These are phyloP conservation scores for Trypoxylus dichotomus DNA, from an alignment of 1,140 invertebrate species.

Conservation along the genomic window DNA sequence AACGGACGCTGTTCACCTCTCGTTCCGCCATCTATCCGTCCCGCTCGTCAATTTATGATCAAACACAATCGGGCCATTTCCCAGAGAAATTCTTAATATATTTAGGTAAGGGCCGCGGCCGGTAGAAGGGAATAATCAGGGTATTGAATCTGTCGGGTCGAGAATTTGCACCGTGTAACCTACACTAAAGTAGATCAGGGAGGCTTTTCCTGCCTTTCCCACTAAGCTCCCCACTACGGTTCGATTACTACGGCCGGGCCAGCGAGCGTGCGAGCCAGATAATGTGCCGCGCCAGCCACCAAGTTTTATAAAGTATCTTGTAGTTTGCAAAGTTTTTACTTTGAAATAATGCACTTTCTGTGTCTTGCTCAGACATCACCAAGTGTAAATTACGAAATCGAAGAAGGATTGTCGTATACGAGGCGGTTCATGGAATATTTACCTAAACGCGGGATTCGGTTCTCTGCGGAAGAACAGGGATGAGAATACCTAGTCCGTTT, in stretches of 20 bases:
- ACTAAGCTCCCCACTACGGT: slow-evolving; percentile 5
- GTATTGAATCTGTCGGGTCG: slow-evolving; percentile 20
- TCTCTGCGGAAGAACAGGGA: too few species aligned
- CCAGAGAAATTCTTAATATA: slow-evolving; percentile 11
- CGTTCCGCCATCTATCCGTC: neutral
- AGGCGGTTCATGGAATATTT: neutral
- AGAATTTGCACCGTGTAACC: slow-evolving; percentile 20
- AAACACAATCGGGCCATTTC: slow-evolving; percentile 9
- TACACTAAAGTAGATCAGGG: slow-evolving; percentile 15
- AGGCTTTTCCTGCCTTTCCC: neutral
- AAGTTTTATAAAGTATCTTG: slow-evolving; percentile 23
- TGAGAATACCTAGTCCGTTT: too few species aligned
- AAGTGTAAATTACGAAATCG: neutral
- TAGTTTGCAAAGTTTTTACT: slow-evolving; percentile 21
- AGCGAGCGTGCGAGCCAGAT: neutral
- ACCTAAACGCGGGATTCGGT: neutral
- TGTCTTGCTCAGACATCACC: neutral
- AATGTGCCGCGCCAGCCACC: neutral
- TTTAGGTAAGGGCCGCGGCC: neutral
- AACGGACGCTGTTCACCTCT: too few species aligned
- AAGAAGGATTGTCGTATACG: neutral
- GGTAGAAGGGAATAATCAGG: slow-evolving; percentile 1
- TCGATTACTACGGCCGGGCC: neutral
- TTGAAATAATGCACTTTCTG: slow-evolving; percentile 16
- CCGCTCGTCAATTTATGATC: neutral